Evolutionary conservation across 2,888 invertebrate genomes (phyloP).

Genomic region (Oxycera nigricornis): DNA sequence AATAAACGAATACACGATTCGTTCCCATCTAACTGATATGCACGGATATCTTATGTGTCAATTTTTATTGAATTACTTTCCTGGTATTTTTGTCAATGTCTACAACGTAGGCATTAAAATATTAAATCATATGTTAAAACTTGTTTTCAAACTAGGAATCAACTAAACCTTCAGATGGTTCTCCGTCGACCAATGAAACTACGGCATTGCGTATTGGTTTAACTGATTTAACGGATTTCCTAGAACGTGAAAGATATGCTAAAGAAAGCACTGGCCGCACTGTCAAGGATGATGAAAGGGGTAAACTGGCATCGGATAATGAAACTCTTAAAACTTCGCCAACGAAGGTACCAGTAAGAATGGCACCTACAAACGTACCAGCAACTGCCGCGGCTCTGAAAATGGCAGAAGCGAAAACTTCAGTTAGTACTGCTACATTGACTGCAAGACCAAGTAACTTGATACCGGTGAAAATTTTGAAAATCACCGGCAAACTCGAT

Average conservation of each 20-base stretch:
- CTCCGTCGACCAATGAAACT: background rate
- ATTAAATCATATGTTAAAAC: no score
- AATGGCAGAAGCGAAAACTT: background rate
- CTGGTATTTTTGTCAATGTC: constrained; percentile 8
- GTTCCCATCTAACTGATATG: background rate
- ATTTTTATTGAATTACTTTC: background rate
- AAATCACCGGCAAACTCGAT: constrained; percentile 25
- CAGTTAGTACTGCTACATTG: background rate
- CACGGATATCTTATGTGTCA: background rate
- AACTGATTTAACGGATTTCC: constrained; percentile 72
- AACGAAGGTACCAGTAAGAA: no score
- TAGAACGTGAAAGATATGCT: constrained; percentile 73
- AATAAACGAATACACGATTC: no score
- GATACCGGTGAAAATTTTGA: constrained; percentile 30
- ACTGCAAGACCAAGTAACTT: constrained; percentile 16
- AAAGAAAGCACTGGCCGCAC: constrained; percentile 46
- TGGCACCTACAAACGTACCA: background rate
- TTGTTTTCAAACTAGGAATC: constrained; percentile 30
- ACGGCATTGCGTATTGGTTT: no score
- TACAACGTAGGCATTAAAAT: no score
- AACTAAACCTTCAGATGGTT: constrained; percentile 4
- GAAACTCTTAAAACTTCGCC: no score
- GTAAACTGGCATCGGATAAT: no score
- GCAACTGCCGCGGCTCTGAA: background rate
- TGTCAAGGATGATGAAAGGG: no score